phyloP scores from a whole-genome alignment of 1,140 invertebrate species.

The Epicauta chinensis region DNA sequence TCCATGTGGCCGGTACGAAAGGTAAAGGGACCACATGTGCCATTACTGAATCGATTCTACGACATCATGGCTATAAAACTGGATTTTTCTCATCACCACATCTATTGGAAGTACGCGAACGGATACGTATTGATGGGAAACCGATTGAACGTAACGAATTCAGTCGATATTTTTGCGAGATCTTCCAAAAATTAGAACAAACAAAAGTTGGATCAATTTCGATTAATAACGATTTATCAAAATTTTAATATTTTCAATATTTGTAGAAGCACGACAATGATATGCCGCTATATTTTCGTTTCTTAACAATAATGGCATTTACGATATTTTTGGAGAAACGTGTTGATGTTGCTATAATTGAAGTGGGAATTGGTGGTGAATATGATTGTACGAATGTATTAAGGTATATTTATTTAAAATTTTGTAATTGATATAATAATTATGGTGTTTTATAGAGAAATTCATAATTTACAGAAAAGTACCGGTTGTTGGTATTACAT shows the following conservation, averaged over 20 bases:
- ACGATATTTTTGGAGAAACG: slow-evolving; percentile 82
- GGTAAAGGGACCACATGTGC: slow-evolving; percentile 95
- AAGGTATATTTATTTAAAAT: slow-evolving; percentile 46
- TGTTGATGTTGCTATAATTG: slow-evolving; percentile 89
- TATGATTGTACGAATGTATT: slow-evolving; percentile 93
- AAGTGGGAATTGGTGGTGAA: slow-evolving; percentile 96
- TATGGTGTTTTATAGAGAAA: not conserved
- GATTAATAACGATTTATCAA: not conserved
- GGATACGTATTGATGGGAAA: slow-evolving; percentile 82
- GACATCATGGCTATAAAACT: slow-evolving; percentile 77
- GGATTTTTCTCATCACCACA: slow-evolving; percentile 98
- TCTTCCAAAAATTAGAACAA: slow-evolving; percentile 60
- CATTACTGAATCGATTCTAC: slow-evolving; percentile 83
- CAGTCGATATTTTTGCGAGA: slow-evolving; percentile 72
- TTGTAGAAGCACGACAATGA: slow-evolving; percentile 55
- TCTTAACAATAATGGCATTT: slow-evolving; percentile 88
- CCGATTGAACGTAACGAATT: slow-evolving; percentile 72
- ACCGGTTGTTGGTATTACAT: slow-evolving; percentile 79
- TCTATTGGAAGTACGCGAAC: slow-evolving; percentile 83
- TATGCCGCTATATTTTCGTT: slow-evolving; percentile 93
- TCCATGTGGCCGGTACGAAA: slow-evolving; percentile 95
- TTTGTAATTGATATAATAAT: not conserved
- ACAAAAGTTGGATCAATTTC: slow-evolving; percentile 39
- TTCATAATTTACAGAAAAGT: slow-evolving; percentile 29
- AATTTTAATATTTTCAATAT: slow-evolving; percentile 20